Evolutionary conservation across 2,888 invertebrate genomes (phyloP).

Genomic region (Polymixis flavicincta): DNA sequence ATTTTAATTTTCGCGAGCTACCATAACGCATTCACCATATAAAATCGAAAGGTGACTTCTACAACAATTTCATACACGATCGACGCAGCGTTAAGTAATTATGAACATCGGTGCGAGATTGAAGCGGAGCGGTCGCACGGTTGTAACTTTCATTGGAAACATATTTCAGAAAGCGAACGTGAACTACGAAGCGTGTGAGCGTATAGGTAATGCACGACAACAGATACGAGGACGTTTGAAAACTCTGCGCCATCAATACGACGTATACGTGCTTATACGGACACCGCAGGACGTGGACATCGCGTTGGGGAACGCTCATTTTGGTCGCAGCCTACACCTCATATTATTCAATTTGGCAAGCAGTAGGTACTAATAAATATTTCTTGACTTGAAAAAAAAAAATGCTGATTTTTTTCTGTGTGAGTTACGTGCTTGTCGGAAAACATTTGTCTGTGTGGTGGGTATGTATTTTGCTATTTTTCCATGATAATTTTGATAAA

Average conservation of each 20-base stretch:
- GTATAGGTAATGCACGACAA: constrained; percentile 28
- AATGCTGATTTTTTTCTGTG: not conserved
- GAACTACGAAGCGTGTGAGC: constrained; percentile 17
- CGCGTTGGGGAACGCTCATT: not conserved
- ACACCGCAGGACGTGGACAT: constrained; percentile 3
- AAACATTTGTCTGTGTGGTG: not conserved
- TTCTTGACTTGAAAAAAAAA: not conserved
- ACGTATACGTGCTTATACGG: not conserved
- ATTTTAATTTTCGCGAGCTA: too few species aligned
- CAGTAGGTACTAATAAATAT: not conserved
- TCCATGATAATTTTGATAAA: not conserved
- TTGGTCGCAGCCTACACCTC: not conserved
- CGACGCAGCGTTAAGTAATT: constrained; percentile 17
- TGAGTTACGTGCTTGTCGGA: not conserved
- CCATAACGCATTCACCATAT: not conserved
- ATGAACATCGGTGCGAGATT: constrained; percentile 11
- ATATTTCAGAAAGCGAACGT: constrained; percentile 59
- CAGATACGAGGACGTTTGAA: constrained; percentile 9
- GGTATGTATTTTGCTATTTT: not conserved
- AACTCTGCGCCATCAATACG: constrained; percentile 1
- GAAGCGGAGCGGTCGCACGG: constrained; percentile 4
- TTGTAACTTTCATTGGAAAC: constrained; percentile 57
- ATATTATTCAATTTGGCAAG: not conserved
- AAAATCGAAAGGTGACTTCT: constrained; percentile 7
- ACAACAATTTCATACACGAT: constrained; percentile 9